phyloP scores from a whole-genome alignment of 2,113 vertebrate genomes.

The Anas platyrhynchos region DNA sequence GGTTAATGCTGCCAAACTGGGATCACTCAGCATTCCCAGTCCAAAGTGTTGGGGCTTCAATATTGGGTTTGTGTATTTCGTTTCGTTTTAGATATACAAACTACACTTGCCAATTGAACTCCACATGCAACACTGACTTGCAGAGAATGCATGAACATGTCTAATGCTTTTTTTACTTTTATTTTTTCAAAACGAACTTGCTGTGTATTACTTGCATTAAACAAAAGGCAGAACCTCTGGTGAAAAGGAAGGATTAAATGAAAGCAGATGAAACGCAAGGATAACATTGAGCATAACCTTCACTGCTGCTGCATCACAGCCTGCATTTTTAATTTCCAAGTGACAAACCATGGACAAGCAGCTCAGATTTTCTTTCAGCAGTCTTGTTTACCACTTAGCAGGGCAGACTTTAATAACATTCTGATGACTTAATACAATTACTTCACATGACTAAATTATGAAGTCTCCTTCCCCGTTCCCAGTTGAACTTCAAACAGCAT shows the following conservation, averaged over 20 bases:
- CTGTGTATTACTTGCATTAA: background rate
- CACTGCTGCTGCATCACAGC: background rate
- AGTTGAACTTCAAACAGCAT: background rate
- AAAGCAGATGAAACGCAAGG: background rate
- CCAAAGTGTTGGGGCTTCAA: background rate
- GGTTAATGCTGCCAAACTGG: background rate
- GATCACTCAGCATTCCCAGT: background rate
- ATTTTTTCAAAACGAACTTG: background rate
- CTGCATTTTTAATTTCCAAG: background rate
- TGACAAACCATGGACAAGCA: background rate
- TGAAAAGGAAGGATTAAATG: background rate
- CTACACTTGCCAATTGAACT: fast-evolving
- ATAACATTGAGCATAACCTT: background rate
- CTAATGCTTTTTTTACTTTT: background rate
- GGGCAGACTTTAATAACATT: background rate
- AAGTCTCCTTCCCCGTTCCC: background rate
- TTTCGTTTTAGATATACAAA: background rate
- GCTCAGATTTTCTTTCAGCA: background rate
- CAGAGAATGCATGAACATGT: background rate
- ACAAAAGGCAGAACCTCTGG: background rate
- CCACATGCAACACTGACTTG: background rate
- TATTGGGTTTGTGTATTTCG: no score
- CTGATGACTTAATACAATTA: background rate
- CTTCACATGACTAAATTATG: background rate
- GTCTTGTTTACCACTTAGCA: background rate